Evolutionary conservation across 2,113 vertebrate species (phyloP).

Genomic region (Turnix velox): DNA sequence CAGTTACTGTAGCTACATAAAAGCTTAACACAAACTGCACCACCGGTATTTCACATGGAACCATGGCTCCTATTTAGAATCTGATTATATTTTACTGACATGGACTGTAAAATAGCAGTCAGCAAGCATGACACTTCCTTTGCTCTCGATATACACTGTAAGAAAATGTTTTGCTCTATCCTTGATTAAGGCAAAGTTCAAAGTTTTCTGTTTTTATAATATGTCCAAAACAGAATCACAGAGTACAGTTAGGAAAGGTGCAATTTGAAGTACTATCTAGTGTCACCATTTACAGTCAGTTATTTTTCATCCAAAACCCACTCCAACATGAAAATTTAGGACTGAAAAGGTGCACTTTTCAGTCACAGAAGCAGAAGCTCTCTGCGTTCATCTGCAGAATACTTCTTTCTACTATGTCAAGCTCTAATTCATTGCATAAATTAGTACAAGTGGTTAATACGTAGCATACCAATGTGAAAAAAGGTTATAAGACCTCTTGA

Average conservation of each 20-base stretch:
- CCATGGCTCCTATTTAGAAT: background rate
- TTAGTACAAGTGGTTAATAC: background rate
- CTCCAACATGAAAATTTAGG: background rate
- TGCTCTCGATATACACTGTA: background rate
- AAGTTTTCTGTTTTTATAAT: background rate
- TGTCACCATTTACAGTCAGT: background rate
- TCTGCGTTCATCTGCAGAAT: background rate
- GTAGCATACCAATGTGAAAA: slow-evolving; percentile 9
- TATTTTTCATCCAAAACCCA: background rate
- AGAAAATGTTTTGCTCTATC: background rate
- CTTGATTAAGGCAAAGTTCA: background rate
- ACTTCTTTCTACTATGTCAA: background rate
- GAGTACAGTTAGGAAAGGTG: background rate
- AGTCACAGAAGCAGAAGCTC: background rate
- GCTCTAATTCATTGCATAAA: background rate
- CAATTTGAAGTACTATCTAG: background rate
- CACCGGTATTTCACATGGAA: background rate
- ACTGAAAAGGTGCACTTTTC: background rate
- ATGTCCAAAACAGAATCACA: background rate
- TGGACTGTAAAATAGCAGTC: background rate
- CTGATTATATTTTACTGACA: background rate
- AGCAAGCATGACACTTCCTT: background rate
- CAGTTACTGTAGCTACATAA: slow-evolving; percentile 15
- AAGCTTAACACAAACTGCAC: background rate
- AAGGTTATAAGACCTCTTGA: background rate